Conservation (phyloP, 2,113 vertebrate genomes). For the Garra rufa region DNA sequence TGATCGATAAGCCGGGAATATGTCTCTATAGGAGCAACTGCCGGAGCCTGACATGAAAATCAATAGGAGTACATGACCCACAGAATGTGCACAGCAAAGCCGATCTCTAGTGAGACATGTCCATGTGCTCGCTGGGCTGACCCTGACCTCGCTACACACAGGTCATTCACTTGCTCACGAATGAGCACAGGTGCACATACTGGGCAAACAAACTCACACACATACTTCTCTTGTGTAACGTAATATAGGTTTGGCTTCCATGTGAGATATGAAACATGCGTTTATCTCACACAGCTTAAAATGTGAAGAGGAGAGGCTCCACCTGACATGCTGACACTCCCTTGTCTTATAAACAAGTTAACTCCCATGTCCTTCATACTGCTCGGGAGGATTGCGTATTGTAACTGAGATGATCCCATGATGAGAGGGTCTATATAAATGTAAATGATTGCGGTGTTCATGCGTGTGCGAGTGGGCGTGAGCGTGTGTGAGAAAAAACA, state of each 20-base stretch:
- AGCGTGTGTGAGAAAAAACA: slow-evolving; percentile 51
- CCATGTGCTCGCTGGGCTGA: slow-evolving; percentile 3
- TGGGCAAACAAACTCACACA: neutral
- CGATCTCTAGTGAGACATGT: slow-evolving; percentile 41
- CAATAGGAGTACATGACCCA: slow-evolving; percentile 64
- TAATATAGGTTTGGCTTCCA: neutral
- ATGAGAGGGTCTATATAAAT: slow-evolving; percentile 46
- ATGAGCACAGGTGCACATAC: slow-evolving; percentile 1
- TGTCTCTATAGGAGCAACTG: slow-evolving; percentile 64
- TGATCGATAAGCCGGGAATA: slow-evolving; percentile 65
- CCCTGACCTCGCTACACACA: slow-evolving; percentile 15
- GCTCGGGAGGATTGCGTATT: neutral
- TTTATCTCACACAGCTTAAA: slow-evolving; percentile 8
- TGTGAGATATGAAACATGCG: neutral
- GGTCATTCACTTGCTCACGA: slow-evolving; percentile 13
- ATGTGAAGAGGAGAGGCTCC: slow-evolving; percentile 17
- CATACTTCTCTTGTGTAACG: neutral
- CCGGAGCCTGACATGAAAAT: slow-evolving; percentile 65
- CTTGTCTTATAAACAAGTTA: slow-evolving; percentile 41
- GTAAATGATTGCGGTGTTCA: slow-evolving; percentile 41
- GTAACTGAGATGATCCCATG: slow-evolving; percentile 44
- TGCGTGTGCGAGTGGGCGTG: slow-evolving; percentile 10
- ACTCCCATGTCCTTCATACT: slow-evolving; percentile 29
- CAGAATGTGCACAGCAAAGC: slow-evolving; percentile 47
- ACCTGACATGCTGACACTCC: slow-evolving; percentile 27